Base-by-base conservation (phyloP, 2,888 invertebrate genomes). In the Ennomos erosarius region DNA sequence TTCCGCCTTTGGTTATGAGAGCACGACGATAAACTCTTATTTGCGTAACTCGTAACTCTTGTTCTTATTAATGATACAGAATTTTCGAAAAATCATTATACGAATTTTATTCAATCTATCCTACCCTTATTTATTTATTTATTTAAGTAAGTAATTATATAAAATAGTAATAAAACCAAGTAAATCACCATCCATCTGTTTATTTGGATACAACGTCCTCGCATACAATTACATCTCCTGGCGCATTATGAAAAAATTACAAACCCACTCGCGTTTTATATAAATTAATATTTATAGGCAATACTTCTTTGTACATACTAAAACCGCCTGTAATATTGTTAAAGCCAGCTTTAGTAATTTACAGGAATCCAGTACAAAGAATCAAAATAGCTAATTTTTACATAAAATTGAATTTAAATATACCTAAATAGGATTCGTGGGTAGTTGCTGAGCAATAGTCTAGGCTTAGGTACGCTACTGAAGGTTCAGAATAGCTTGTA, bases 201-300 rank as follows among this genome's bases (percentile, higher is more conserved):
- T 84, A 85, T 85, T 85, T 78, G 79, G 78, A 76, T 84, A 87
- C 79, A 81, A 76, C 78, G 77, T 76, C 76, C 75, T 81, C 78
- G 76, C 79, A 82, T 76, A 82, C 71, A 67, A 66, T 75, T 76
- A 78, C 75, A 81, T 75, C 75, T 71, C 66, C 73, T 68, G 74
- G 72, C 71, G 73, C 74, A 72, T 73, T 71, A 76, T 88, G 84
- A 78, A 85, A 26, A 87, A 87, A 87, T 81, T 85, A 87, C 83
- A 86, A 87, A 84, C 73, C 77, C 79, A 73, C 73, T 79, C 70
- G 68, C 72, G 62, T 68, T 51, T 68, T 62, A 64, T 63, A 70
- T 71, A 71, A 70, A 71, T 73, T 73, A 71, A 67, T 67, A 63
- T 63, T 55, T 55, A 64, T 57, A 63, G 55, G 59, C 61, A 65